Evolutionary conservation across 2,888 invertebrate species (phyloP).

Genomic region (Thecophora atra): DNA sequence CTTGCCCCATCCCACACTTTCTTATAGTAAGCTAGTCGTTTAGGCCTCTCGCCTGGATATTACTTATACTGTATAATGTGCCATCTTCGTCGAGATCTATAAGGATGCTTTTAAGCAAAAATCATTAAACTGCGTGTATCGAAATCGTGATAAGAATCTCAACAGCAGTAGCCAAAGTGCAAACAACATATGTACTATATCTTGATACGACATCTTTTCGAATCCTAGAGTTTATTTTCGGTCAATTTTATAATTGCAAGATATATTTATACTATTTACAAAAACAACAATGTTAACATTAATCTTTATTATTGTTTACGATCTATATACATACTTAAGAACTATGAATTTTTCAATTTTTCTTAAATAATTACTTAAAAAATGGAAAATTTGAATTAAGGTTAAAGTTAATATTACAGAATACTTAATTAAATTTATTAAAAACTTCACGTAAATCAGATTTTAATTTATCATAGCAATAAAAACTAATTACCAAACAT

Average conservation of each 20-base stretch:
- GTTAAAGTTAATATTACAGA: slow-evolving; percentile 43
- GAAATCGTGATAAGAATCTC: slow-evolving; percentile 33
- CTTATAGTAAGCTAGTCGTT: slow-evolving; percentile 5
- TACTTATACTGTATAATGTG: slow-evolving; percentile 62
- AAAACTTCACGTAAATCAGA: slow-evolving; percentile 13
- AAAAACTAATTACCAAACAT: slow-evolving; percentile 11
- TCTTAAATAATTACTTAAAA: slow-evolving; percentile 47
- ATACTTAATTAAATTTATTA: slow-evolving; percentile 14
- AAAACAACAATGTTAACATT: slow-evolving; percentile 47
- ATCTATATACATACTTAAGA: slow-evolving; percentile 52
- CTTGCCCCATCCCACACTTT: slow-evolving; percentile 7
- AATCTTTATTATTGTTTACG: slow-evolving; percentile 50
- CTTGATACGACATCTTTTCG: slow-evolving; percentile 47
- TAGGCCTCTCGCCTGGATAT: slow-evolving; percentile 57
- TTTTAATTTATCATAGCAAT: slow-evolving; percentile 18
- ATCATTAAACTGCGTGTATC: slow-evolving; percentile 15
- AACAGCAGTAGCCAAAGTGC: slow-evolving; percentile 35
- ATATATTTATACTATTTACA: slow-evolving; percentile 42
- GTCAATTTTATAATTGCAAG: slow-evolving; percentile 45
- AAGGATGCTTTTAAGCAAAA: slow-evolving; percentile 27
- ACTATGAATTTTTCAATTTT: slow-evolving; percentile 52
- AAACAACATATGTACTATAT: slow-evolving; percentile 42
- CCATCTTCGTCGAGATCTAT: slow-evolving; percentile 61
- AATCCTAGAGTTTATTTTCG: slow-evolving; percentile 52
- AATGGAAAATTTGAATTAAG: slow-evolving; percentile 54